These are phyloP conservation scores for Grapholita molesta DNA, from an alignment of 1,140 invertebrate species.

Conservation along the genomic window DNA sequence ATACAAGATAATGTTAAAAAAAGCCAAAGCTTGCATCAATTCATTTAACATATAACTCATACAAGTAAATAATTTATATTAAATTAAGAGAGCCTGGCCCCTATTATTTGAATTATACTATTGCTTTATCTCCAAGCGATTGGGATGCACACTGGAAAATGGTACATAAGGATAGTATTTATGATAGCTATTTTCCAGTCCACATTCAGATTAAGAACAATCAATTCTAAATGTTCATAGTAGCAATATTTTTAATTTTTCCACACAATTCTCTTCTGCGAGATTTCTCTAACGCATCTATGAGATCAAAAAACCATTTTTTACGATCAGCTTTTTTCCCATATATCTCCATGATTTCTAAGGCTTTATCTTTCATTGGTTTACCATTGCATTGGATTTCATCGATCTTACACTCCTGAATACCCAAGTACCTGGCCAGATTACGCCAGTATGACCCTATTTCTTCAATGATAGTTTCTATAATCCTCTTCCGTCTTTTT, in stretches of 20 bases:
- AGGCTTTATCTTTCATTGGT: conserved; percentile 36
- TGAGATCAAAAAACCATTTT: conserved; percentile 59
- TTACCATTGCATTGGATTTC: conserved; percentile 59
- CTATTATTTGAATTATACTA: no score
- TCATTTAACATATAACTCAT: no score
- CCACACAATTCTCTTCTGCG: conserved; percentile 53
- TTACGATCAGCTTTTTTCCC: conserved; percentile 50
- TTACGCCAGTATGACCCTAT: conserved; percentile 78
- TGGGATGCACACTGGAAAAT: no score
- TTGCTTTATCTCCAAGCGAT: no score
- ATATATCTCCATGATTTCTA: conserved; percentile 44
- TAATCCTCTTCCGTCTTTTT: conserved; percentile 50
- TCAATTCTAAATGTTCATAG: conserved; percentile 44
- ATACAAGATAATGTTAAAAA: no score
- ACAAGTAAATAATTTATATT: no score
- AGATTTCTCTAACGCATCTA: conserved; percentile 55
- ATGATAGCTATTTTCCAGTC: no score
- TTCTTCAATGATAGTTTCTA: conserved; percentile 56
- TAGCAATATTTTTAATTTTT: conserved; percentile 48
- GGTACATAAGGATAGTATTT: no score
- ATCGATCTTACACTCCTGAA: conserved; percentile 77
- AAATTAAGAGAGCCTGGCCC: no score
- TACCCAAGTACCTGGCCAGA: conserved; percentile 73
- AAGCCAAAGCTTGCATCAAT: no score
- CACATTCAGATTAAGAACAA: no score